A percentile compares a stretch with the other conserved stretches of the same genome.
phyloP scores from a whole-genome alignment of 2,113 vertebrate species.

The Xiphias gladius region DNA sequence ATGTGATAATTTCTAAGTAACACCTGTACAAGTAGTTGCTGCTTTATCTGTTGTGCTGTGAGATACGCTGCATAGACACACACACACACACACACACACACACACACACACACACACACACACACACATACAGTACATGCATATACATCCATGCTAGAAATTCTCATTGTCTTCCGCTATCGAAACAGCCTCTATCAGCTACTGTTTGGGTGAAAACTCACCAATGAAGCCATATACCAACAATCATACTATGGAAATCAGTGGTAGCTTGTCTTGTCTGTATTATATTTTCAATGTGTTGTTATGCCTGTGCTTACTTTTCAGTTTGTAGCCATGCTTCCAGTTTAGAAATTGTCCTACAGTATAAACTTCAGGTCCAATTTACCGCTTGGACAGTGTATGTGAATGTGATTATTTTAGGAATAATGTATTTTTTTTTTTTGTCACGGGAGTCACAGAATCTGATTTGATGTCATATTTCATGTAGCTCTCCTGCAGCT shows the following conservation, averaged over 20 bases:
- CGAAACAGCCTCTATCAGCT: slow-evolving; percentile 6
- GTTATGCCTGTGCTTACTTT: slow-evolving; percentile 7
- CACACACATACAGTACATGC: neutral
- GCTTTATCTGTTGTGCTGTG: slow-evolving; percentile 35
- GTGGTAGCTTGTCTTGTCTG: neutral
- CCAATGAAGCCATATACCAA: neutral
- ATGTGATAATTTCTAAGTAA: slow-evolving; percentile 61
- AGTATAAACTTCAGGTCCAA: slow-evolving; percentile 31
- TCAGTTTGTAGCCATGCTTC: neutral
- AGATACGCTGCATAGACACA: neutral
- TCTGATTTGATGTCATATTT: slow-evolving; percentile 65
- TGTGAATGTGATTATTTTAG: slow-evolving; percentile 54
- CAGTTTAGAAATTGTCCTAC: slow-evolving; percentile 14
- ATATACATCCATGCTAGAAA: neutral
- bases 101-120: neutral
- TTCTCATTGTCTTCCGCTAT: slow-evolving; percentile 25
- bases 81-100: neutral
- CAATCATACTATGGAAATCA: neutral
- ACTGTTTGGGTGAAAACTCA: slow-evolving; percentile 21
- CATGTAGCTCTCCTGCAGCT: slow-evolving; percentile 51
- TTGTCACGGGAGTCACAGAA: slow-evolving; percentile 35
- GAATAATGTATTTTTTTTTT: slow-evolving; percentile 40
- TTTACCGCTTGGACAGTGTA: slow-evolving; percentile 24
- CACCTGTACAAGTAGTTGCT: slow-evolving; percentile 53
- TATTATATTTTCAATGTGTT: neutral